Base-by-base conservation (phyloP, 2,888 invertebrate genomes). In the Archips xylosteana region DNA sequence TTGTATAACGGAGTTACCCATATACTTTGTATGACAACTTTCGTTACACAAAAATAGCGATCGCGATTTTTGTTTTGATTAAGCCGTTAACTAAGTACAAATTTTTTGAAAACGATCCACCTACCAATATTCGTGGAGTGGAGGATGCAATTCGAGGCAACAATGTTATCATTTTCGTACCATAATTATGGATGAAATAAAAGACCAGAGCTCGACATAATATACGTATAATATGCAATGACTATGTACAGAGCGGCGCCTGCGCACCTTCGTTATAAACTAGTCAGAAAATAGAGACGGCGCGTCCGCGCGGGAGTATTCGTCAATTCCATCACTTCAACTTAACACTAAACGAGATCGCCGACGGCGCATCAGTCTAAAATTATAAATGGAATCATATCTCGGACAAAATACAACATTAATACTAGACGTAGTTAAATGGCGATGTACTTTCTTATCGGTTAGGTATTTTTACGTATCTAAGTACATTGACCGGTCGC, bases 351-450 rank as follows among this genome's bases (percentile, higher is more conserved):
- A 70, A 66, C 34, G 71, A 71, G 71, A 66, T 71, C 60, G 61
- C 60, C 23, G 42, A 61, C 71, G 60, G 59, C 60, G 34, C 36
- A 32, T 61, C 71, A 71, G 71, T 71, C 71, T 66, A 71, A 71
- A 66, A 66, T 66, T 61, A 66, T 51, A 66, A 45, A 66, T 66
- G 71, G 71, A 71, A 71, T 71, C 61, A 66, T 66, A 71, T 15
- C 4, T 45, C 61, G 66, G 71, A 66, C 61, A 71, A 71, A 71
- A 71, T 71, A 71, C 71, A 71, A 71, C 71, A 71, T 71, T 66
- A 51, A 71, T 49, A 61, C 42, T 61, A 66, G 51, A 60, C 45
- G 32, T 60, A 66, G 45, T 51, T 5, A 13, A 61, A 39, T 12
- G 66, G 42, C 61, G 42, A 61, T 15, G 23, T 71, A 71, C 60